A percentile compares a stretch with the other conserved stretches of the same genome.
phyloP scores from a whole-genome alignment of 2,113 vertebrate genomes.

The Tachysurus vachellii region DNA sequence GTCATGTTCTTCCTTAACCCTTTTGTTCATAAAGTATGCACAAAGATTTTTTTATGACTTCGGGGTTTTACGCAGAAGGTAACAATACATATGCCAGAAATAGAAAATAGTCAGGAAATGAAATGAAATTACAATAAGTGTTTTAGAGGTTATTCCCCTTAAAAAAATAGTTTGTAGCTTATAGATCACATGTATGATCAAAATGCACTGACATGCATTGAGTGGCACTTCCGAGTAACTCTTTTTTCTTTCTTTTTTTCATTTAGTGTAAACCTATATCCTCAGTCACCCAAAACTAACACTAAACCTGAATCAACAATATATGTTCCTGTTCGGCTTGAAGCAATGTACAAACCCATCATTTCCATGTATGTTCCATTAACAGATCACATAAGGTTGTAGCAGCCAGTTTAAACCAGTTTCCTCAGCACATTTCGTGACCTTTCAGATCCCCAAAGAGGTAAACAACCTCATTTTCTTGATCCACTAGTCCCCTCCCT shows the following conservation, averaged over 20 bases:
- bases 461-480: slow-evolving; percentile 65
- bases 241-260: not conserved
- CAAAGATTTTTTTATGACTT: not conserved
- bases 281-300: not conserved
- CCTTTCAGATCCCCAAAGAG: slow-evolving; percentile 52
- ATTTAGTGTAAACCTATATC: not conserved
- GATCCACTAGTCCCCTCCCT: slow-evolving; percentile 50
- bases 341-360: not conserved
- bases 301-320: not conserved
- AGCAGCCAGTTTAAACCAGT: slow-evolving; percentile 60
- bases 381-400: not conserved
- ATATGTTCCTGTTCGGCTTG: not conserved
- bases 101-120: not conserved
- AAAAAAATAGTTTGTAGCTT: not conserved
- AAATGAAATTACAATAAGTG: too few relatives aligned
- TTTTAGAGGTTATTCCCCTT: not conserved
- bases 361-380: not conserved
- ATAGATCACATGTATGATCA: not conserved
- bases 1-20: not conserved
- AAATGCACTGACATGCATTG: not conserved
- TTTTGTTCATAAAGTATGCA: not conserved
- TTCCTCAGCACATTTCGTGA: slow-evolving; percentile 52
- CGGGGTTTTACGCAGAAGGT: not conserved
- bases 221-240: not conserved
- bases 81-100: not conserved